These are phyloP conservation scores for Corella eumyota DNA, from an alignment of 23 tunicate genomes.

Conservation along the genomic window DNA sequence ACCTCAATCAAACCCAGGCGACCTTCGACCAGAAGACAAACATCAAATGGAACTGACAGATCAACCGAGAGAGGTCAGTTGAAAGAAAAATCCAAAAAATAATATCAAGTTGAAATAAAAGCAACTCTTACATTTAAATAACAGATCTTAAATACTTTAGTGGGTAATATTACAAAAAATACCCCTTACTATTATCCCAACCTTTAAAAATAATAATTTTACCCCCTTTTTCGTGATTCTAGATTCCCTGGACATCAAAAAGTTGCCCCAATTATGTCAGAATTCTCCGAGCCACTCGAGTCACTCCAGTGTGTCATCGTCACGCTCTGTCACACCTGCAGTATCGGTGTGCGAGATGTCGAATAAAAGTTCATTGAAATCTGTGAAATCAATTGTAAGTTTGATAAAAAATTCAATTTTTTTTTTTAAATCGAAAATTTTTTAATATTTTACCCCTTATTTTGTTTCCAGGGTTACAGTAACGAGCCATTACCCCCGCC, in stretches of 20 bases:
- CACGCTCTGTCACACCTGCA: conserved; percentile 54
- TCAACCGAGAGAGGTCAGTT: conserved; percentile 31
- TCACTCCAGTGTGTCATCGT: conserved; percentile 56
- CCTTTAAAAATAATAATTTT: no score
- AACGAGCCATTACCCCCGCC: conserved; percentile 25
- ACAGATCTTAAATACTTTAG: no score
- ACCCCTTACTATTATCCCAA: no score
- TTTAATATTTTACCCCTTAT: no score
- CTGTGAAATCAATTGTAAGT: conserved; percentile 16
- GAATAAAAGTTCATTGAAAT: not conserved
- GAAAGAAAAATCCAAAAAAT: no score
- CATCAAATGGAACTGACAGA: conserved; percentile 14
- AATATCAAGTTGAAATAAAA: no score
- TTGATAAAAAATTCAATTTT: no score
- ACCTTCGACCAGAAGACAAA: conserved; percentile 26
- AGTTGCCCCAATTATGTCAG: conserved; percentile 63
- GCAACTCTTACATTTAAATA: no score
- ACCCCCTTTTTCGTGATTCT: no score
- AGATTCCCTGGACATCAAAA: conserved; percentile 8
- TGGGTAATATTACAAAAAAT: no score
- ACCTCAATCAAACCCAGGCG: conserved; percentile 21
- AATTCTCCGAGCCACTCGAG: conserved; percentile 61
- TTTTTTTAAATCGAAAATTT: no score
- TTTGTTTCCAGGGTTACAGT: conserved; percentile 6
- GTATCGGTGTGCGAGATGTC: conserved; percentile 53